These are phyloP conservation scores for Pristionchus japonicus DNA, from an alignment of 2,888 invertebrate species.

Conservation along the genomic window DNA sequence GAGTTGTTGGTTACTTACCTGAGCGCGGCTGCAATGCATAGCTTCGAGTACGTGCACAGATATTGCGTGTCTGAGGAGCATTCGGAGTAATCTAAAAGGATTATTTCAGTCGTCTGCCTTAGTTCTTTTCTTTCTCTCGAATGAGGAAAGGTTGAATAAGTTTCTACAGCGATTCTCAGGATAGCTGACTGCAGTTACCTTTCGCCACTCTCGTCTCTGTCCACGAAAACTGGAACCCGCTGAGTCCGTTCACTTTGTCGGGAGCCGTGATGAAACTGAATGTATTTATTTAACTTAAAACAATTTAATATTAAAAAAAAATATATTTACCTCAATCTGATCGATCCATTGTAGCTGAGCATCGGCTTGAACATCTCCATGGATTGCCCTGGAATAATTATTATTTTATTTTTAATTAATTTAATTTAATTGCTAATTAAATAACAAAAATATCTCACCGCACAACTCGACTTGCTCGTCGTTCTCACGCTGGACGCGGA, in stretches of 20 bases:
- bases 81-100: slow-evolving; percentile 75
- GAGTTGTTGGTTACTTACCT: slow-evolving; percentile 80
- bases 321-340: background rate
- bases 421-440: too few relatives aligned
- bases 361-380: background rate
- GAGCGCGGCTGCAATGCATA: slow-evolving; percentile 86
- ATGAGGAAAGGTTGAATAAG: too few relatives aligned
- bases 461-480: slow-evolving; percentile 46
- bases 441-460: slow-evolving; percentile 24
- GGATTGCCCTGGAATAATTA: background rate
- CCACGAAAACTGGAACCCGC: slow-evolving; percentile 74
- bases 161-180: too few relatives aligned
- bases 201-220: slow-evolving; percentile 69
- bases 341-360: slow-evolving; percentile 1
- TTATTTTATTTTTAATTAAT: background rate
- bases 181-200: too few relatives aligned
- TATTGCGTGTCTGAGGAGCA: slow-evolving; percentile 78
- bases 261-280: slow-evolving; percentile 73
- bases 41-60: slow-evolving; percentile 83
- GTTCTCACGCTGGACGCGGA: slow-evolving; percentile 49
- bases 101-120: background rate
- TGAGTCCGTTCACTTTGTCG: slow-evolving; percentile 73
- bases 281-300: background rate
- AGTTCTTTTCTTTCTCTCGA: too few relatives aligned
- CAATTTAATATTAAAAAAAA: background rate